These are phyloP conservation scores for Allolobophora icterica DNA, from an alignment of 2,888 invertebrate genomes.

Conservation along the genomic window DNA sequence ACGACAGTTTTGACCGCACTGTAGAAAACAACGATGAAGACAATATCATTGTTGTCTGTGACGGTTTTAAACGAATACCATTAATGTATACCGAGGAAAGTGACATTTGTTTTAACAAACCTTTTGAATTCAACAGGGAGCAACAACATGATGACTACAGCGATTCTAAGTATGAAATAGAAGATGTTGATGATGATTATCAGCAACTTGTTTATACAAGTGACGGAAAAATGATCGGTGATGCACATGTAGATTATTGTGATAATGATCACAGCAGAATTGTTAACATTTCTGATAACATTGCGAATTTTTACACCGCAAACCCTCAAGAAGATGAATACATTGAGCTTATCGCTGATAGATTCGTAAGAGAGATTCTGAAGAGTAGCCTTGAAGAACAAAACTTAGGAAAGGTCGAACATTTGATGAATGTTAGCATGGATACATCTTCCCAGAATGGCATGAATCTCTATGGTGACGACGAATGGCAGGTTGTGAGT, in stretches of 20 bases:
- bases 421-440: background rate
- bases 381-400: slow-evolving; percentile 12
- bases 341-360: background rate
- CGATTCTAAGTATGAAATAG: background rate
- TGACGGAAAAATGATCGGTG: background rate
- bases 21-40: background rate
- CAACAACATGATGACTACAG: background rate
- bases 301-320: background rate
- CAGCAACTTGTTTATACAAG: background rate
- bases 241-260: background rate
- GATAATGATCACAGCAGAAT: background rate
- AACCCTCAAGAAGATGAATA: background rate
- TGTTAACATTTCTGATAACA: background rate
- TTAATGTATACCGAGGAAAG: background rate
- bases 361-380: background rate
- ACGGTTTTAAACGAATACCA: background rate
- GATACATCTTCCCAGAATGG: background rate
- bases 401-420: background rate
- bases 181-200: background rate
- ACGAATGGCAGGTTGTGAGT: background rate
- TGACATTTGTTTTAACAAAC: background rate
- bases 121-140: background rate
- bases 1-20: background rate
- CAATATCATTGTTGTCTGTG: background rate
- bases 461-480: background rate